Evolutionary conservation across 2,113 vertebrate species (phyloP), one percentile per base, ranked within the genome.

Genomic region (Burhinus oedicnemus): DNA sequence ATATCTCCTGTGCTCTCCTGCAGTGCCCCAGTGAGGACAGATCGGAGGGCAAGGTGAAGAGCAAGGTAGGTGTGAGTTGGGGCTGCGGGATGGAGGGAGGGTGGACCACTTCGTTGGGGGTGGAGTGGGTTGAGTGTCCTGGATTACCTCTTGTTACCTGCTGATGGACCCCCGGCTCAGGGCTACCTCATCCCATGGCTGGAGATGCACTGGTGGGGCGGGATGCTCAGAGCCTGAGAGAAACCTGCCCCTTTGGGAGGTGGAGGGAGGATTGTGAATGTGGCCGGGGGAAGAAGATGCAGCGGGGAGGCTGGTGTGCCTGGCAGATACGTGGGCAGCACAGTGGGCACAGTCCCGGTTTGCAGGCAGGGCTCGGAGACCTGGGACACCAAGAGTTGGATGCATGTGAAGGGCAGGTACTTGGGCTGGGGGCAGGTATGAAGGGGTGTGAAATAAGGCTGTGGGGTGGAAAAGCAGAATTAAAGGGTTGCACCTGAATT

Each of bases 11-110:
- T 87, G 25, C 21, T 93, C 80, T 96, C 64, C 45, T 60, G 44
- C 93, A 98, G 97, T 97, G 76, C 97, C 95, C 29, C 70, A 98
- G 64, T 98, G 93, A 98, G 34, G 80, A 88, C 30, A 52, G 27
- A 30, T 15, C 0, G 0, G 40, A 90, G 42, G 61, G 17, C 42
- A 51, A 76, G 70, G 72, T 0, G 23, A 94, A 94, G 91, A 95
- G 11, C 23, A 47, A 98, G 93, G 95, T 97, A 87, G 49, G 95
- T 93, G 45, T 60, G 55, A 36, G 11, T 1, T 49, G 58, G 45
- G 47, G 52, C 51, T 80, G 15, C 1, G 6, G 65, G n/a, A 22
- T 64, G 62, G 40, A 77, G 32, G 20, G 52, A 60, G 60, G 12
- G 13, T 38, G 25, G 38, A 19, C 71, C 66, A 44, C 8, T 60